Evolutionary conservation across 1,140 invertebrate species (phyloP).

Genomic region (Acromyrmex heyeri): DNA sequence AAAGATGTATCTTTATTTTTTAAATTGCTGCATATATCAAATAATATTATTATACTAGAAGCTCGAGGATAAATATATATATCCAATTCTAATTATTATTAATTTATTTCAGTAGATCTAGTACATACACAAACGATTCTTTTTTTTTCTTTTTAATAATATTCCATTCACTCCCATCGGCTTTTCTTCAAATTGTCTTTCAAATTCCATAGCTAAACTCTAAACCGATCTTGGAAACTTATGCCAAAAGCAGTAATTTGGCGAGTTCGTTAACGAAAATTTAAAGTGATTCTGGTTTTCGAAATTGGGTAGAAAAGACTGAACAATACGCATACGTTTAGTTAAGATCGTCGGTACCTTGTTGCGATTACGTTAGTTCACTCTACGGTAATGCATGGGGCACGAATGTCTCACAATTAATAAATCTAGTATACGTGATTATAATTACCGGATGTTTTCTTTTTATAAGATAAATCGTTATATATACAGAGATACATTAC

Average conservation of each 20-base stretch:
- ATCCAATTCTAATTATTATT: slow-evolving; percentile 68
- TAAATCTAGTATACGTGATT: slow-evolving; percentile 35
- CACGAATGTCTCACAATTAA: slow-evolving; percentile 34
- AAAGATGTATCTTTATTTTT: neutral
- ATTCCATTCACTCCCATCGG: slow-evolving; percentile 32
- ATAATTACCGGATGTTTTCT: slow-evolving; percentile 6
- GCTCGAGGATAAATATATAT: neutral
- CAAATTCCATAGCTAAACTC: slow-evolving; percentile 68
- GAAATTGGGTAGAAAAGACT: slow-evolving; percentile 68
- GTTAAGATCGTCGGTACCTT: slow-evolving; percentile 43
- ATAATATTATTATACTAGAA: neutral
- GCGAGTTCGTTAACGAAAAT: slow-evolving; percentile 65
- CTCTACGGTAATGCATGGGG: slow-evolving; percentile 73
- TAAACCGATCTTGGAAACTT: slow-evolving; percentile 70
- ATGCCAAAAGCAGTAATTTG: slow-evolving; percentile 70
- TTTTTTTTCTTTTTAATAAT: slow-evolving; percentile 56
- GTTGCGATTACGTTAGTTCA: slow-evolving; percentile 55
- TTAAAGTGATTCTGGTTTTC: slow-evolving; percentile 54
- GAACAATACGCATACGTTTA: slow-evolving; percentile 61
- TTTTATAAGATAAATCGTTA: slow-evolving; percentile 63
- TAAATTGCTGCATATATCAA: neutral
- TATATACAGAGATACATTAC: slow-evolving; percentile 74
- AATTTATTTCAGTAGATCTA: slow-evolving; percentile 73
- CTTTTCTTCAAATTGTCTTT: slow-evolving; percentile 27
- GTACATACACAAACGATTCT: slow-evolving; percentile 75